phyloP scores from a whole-genome alignment of 1,140 invertebrate species.

The Caenorhabditis remanei region DNA sequence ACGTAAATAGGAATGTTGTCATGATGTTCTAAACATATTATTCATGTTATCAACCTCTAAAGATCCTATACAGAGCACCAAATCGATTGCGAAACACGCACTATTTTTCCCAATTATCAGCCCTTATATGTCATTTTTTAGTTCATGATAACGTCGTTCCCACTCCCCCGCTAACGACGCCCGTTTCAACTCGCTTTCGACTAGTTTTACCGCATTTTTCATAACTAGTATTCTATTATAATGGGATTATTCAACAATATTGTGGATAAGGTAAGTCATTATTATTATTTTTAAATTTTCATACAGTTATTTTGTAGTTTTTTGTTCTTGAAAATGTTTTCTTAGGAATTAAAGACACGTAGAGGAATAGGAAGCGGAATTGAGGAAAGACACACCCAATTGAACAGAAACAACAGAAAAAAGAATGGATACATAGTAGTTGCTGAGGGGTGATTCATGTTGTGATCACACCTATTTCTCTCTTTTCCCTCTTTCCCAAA shows the following conservation, averaged over 20 bases:
- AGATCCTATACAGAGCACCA: background rate
- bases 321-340: background rate
- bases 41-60: background rate
- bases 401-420: conserved; percentile 10
- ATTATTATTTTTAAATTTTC: background rate
- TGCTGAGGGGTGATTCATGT: conserved; percentile 35
- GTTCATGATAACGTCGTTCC: conserved; percentile 40
- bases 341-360: background rate
- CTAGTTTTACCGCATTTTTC: background rate
- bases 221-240: conserved; percentile 5
- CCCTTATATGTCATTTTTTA: conserved; percentile 37
- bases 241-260: background rate
- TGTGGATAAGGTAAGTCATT: background rate
- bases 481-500: background rate
- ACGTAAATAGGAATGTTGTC: conserved; percentile 3
- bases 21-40: conserved; percentile 1
- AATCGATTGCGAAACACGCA: conserved; percentile 25
- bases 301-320: background rate
- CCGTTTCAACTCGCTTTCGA: background rate
- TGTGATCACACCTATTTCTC: conserved; percentile 43
- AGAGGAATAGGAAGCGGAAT: background rate
- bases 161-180: background rate
- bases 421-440: conserved; percentile 33
- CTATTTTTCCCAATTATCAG: conserved; percentile 48
- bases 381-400: conserved; percentile 47